These are phyloP conservation scores for Listronotus oregonensis DNA, from an alignment of 1,140 invertebrate species.

Conservation along the genomic window DNA sequence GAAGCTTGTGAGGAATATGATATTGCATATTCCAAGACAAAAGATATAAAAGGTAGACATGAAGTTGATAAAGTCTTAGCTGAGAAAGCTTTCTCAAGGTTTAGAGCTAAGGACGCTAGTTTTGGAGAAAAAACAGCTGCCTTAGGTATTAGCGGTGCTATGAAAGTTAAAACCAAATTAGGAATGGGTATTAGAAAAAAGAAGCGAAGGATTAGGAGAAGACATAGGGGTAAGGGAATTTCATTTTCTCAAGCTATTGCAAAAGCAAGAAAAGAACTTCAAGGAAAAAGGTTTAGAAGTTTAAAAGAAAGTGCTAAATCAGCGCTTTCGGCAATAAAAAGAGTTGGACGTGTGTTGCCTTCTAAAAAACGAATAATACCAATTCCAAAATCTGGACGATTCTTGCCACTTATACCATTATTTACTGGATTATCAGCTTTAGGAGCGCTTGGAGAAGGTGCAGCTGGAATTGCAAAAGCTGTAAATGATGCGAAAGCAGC, in stretches of 20 bases:
- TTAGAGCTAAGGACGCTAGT: conserved; percentile 50
- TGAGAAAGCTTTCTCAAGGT: conserved; percentile 50
- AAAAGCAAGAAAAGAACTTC: no score
- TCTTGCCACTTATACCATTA: no score
- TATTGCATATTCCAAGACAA: conserved; percentile 52
- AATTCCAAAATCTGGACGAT: background rate
- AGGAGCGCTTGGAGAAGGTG: no score
- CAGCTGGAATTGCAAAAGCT: no score
- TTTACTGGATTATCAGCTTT: no score
- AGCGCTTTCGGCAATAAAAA: background rate
- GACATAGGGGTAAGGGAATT: background rate
- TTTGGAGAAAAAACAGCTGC: conserved; percentile 48
- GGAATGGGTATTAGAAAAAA: conserved; percentile 43
- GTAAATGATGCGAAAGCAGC: no score
- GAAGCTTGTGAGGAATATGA: conserved; percentile 44
- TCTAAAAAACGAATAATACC: conserved; percentile 2
- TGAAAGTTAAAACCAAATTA: conserved; percentile 51
- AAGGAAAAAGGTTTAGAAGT: no score
- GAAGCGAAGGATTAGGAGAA: conserved; percentile 5
- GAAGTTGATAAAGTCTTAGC: conserved; percentile 52
- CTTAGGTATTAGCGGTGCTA: conserved; percentile 42
- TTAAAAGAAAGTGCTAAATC: no score
- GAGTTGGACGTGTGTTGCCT: background rate
- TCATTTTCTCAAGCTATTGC: no score
- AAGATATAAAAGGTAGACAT: conserved; percentile 49